Conservation (phyloP, 35 echinoderm and acorn worm genomes). For the Eucidaris tribuloides region DNA sequence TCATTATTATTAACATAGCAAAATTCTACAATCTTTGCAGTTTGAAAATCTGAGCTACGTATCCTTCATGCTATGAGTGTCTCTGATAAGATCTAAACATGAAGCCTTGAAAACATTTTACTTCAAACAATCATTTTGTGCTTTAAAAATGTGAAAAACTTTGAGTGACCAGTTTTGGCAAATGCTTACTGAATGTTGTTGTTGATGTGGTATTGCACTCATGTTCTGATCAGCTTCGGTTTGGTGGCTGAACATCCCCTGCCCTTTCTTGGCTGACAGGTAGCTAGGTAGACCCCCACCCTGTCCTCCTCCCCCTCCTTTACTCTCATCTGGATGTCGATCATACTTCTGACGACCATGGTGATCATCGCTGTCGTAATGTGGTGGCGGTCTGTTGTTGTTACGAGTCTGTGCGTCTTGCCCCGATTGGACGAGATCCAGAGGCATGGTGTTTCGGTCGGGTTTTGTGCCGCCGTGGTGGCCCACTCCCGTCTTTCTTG, state of each 20-base stretch:
- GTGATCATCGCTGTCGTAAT: slow-evolving; percentile 4
- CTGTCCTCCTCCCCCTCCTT: slow-evolving; percentile 7
- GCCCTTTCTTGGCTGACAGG: background rate
- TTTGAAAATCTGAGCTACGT: too few species aligned
- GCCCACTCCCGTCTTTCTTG: background rate
- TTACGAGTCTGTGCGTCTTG: background rate
- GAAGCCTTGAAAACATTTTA: too few species aligned
- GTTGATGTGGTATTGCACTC: slow-evolving; percentile 18
- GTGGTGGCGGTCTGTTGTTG: background rate
- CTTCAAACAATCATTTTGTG: too few species aligned
- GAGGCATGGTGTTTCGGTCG: background rate
- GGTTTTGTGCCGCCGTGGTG: background rate
- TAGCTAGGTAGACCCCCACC: background rate
- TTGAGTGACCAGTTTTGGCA: too few species aligned
- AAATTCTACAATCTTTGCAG: too few species aligned
- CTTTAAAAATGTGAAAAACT: too few species aligned
- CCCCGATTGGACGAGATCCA: background rate
- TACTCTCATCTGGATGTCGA: background rate
- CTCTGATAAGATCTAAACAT: too few species aligned
- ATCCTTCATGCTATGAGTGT: too few species aligned
- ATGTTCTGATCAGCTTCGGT: background rate
- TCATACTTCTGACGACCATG: background rate
- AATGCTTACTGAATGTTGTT: too few species aligned
- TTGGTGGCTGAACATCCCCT: slow-evolving; percentile 22
- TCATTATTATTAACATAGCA: too few species aligned